Conservation (phyloP, 2,113 vertebrate genomes). For the Oxyura jamaicensis region DNA sequence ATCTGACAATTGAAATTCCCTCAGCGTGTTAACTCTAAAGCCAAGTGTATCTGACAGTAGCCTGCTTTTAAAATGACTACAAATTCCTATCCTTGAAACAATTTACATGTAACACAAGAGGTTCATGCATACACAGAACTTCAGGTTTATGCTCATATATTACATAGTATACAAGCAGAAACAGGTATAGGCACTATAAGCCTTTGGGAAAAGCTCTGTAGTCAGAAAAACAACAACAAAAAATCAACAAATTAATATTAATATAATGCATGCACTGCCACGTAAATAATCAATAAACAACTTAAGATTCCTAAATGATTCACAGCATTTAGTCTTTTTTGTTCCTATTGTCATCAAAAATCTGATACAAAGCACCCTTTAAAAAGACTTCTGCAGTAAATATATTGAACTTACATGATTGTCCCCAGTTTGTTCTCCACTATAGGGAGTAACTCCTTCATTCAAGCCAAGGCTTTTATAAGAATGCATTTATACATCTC, state of each 20-base stretch:
- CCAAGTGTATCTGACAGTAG: background rate
- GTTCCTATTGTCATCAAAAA: background rate
- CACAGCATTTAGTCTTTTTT: background rate
- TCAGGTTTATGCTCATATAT: background rate
- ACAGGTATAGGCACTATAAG: background rate
- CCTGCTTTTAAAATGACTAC: background rate
- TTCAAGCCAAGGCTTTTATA: background rate
- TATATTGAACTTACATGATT: slow-evolving; percentile 47
- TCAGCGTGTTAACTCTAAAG: background rate
- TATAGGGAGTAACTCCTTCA: background rate
- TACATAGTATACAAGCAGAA: background rate
- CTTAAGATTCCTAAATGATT: background rate
- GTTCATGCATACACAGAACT: background rate
- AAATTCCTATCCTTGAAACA: background rate
- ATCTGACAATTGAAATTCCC: background rate
- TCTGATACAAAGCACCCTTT: background rate
- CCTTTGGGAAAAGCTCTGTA: background rate
- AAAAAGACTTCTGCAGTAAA: slow-evolving; percentile 31
- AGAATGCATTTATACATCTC: background rate
- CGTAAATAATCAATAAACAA: background rate
- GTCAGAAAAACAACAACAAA: background rate
- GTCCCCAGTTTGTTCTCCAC: slow-evolving; percentile 26
- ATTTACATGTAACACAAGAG: background rate
- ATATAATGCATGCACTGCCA: background rate
- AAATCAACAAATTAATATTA: background rate